Evolutionary conservation across 2,888 invertebrate species (phyloP).

Genomic region (Isoperla grammatica): DNA sequence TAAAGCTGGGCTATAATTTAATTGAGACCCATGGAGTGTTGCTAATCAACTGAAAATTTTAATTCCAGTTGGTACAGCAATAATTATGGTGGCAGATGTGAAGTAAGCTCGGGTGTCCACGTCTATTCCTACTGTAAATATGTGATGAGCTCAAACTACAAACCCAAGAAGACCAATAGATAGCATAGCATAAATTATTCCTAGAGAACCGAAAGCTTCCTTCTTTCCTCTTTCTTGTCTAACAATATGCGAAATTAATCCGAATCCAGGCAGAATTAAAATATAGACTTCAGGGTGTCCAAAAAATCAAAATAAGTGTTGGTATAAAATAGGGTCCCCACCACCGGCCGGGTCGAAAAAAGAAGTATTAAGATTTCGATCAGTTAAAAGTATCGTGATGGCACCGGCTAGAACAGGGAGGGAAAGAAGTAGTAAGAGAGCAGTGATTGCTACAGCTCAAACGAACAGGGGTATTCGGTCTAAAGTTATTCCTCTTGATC

Average conservation of each 20-base stretch:
- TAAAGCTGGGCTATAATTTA: conserved; percentile 42
- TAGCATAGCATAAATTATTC: no score
- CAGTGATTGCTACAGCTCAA: conserved; percentile 65
- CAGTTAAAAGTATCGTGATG: conserved; percentile 72
- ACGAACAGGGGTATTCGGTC: no score
- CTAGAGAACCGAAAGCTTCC: no score
- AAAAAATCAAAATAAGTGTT: no score
- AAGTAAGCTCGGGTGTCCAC: conserved; percentile 80
- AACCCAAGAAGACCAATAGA: conserved; percentile 77
- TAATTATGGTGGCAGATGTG: conserved; percentile 79
- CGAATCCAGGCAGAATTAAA: no score
- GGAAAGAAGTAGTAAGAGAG: conserved; percentile 58
- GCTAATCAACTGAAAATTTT: conserved; percentile 50
- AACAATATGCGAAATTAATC: no score
- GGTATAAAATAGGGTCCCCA: conserved; percentile 81
- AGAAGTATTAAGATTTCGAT: conserved; percentile 73
- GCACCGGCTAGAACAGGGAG: conserved; percentile 73
- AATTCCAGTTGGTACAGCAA: conserved; percentile 68
- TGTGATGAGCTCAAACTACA: conserved; percentile 80
- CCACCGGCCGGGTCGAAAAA: conserved; percentile 78
- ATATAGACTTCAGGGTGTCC: no score
- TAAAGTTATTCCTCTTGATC: no score
- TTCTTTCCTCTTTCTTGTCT: no score
- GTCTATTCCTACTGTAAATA: conserved; percentile 80
- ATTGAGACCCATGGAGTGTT: conserved; percentile 41